A percentile compares a stretch with the other conserved stretches of the same genome.
Conservation (phyloP, 2,797 vertebrate species). For the Centropyge bicolor region DNA sequence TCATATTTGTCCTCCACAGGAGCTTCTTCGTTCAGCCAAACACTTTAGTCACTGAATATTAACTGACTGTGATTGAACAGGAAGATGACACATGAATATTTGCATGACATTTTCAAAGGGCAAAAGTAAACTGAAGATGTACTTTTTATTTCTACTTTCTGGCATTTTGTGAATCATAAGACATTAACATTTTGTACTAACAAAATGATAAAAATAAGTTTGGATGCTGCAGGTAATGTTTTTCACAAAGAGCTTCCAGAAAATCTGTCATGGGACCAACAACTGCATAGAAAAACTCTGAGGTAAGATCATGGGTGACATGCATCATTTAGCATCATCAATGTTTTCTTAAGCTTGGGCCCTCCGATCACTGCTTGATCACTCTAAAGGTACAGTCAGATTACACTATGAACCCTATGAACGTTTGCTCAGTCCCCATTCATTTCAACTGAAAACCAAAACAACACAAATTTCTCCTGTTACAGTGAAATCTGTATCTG, state of each 20-base stretch:
- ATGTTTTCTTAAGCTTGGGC: too few species aligned
- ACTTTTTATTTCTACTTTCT: conserved; percentile 42
- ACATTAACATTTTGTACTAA: conserved; percentile 29
- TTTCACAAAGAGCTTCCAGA: background rate
- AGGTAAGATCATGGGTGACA: background rate
- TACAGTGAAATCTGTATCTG: background rate
- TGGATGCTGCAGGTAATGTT: background rate
- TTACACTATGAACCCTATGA: too few species aligned
- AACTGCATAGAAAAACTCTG: background rate
- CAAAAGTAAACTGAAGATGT: conserved; percentile 38
- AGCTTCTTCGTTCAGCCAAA: conserved; percentile 16
- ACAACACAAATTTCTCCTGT: background rate
- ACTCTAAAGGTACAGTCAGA: too few species aligned
- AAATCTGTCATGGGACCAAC: background rate
- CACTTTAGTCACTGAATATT: conserved; percentile 35
- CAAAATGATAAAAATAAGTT: conserved; percentile 3
- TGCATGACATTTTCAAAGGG: conserved; percentile 61
- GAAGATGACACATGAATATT: conserved; percentile 23
- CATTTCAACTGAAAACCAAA: background rate
- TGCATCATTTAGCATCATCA: background rate
- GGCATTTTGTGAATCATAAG: conserved; percentile 45
- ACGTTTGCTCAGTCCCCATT: background rate
- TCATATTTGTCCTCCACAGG: conserved; percentile 41
- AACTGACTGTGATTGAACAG: conserved; percentile 7
- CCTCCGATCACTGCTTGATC: too few species aligned